Conservation (phyloP, 1,140 invertebrate genomes). For the Nymphalis io region DNA sequence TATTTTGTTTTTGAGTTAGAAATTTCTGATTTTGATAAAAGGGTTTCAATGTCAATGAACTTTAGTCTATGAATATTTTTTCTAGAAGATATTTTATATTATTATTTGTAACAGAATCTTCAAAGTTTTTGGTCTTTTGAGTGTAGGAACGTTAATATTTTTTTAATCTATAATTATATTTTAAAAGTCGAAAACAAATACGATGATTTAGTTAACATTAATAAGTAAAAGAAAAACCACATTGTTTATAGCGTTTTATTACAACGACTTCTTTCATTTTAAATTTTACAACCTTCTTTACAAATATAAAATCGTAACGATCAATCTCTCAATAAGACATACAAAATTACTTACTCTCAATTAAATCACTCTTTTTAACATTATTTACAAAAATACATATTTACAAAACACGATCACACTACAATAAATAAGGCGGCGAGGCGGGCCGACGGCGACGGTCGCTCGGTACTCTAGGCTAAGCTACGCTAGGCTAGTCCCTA, state of each 20-base stretch:
- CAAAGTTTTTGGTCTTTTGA: no score
- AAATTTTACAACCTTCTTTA: conserved; percentile 66
- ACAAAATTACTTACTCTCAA: conserved; percentile 41
- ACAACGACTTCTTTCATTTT: conserved; percentile 52
- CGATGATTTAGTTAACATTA: neutral
- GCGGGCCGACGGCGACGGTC: conserved; percentile 12
- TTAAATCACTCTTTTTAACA: conserved; percentile 50
- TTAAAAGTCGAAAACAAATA: neutral
- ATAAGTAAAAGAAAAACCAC: neutral
- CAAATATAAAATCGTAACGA: conserved; percentile 54
- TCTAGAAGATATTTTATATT: no score
- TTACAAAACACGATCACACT: conserved; percentile 55
- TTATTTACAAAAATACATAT: conserved; percentile 76
- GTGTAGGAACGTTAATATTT: no score
- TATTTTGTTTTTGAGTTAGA: no score
- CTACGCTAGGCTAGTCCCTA: conserved; percentile 31
- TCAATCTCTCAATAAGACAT: conserved; percentile 53
- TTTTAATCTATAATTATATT: neutral
- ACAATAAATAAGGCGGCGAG: conserved; percentile 60
- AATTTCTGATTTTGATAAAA: no score
- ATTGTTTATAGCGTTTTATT: conserved; percentile 53
- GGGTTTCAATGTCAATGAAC: no score
- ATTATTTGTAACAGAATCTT: no score
- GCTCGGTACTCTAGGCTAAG: conserved; percentile 29
- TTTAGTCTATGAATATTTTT: no score